A percentile compares a stretch with the other conserved stretches of the same genome.
Evolutionary conservation across 2,113 vertebrate species (phyloP).

Genomic region (Podarcis cretensis): DNA sequence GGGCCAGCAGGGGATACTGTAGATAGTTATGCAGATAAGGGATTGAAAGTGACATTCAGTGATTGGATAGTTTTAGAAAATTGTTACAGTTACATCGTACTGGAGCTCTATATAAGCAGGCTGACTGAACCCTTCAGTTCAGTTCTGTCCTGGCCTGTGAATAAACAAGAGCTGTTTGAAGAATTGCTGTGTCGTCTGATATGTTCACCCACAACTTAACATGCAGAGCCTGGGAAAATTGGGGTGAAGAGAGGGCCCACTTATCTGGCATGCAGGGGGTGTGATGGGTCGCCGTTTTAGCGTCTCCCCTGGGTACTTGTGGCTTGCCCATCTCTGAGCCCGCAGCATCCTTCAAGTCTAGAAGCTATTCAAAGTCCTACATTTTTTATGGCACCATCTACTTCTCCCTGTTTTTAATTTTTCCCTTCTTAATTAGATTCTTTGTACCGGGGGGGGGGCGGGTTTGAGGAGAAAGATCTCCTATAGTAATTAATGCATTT

Average conservation of each 20-base stretch:
- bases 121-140: too few species aligned
- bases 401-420: neutral
- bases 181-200: too few species aligned
- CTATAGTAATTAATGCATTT: conserved; percentile 10
- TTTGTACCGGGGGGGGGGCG: neutral
- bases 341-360: neutral
- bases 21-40: too few species aligned
- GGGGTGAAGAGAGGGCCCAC: neutral
- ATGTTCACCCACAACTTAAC: too few species aligned
- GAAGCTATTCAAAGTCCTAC: neutral
- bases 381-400: neutral
- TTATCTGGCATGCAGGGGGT: neutral
- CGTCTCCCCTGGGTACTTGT: neutral
- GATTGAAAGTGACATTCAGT: too few species aligned
- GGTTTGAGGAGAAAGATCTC: neutral
- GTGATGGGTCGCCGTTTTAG: neutral
- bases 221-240: neutral
- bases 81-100: too few species aligned
- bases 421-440: conserved; percentile 19
- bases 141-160: too few species aligned
- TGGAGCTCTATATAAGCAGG: too few species aligned
- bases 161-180: too few species aligned
- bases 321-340: too few species aligned
- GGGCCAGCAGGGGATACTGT: too few species aligned
- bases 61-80: too few species aligned